A percentile compares a stretch with the other conserved stretches of the same genome.
Conservation (phyloP, 2,113 vertebrate genomes). For the Phylloscopus trochiloides region DNA sequence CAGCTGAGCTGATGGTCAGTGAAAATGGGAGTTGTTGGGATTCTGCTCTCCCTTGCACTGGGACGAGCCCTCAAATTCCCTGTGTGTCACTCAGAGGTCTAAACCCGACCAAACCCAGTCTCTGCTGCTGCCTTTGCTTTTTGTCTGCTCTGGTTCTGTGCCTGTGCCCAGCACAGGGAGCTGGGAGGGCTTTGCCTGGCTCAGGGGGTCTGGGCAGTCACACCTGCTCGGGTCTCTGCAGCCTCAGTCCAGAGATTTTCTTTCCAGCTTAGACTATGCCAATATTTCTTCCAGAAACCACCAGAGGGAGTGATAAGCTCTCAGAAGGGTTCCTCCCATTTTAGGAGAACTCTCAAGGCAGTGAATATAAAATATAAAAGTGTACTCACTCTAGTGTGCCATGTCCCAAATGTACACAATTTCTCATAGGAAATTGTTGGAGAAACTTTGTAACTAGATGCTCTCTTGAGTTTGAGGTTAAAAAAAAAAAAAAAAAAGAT, state of each 20-base stretch:
- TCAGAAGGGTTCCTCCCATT: not conserved
- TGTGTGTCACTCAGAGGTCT: not conserved
- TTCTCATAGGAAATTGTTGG: not conserved
- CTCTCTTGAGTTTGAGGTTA: not conserved
- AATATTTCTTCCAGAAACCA: constrained; percentile 1
- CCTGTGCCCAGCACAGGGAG: not conserved
- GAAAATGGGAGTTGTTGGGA: not conserved
- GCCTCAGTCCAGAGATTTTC: not conserved
- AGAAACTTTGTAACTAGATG: not conserved
- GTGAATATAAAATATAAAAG: not conserved
- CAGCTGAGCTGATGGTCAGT: not conserved
- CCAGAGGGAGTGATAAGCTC: constrained; percentile 38
- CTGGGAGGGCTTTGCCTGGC: not conserved
- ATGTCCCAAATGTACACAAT: not conserved
- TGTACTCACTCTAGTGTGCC: not conserved
- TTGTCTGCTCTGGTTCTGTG: not conserved
- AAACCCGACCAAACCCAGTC: not conserved
- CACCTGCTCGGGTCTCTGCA: not conserved
- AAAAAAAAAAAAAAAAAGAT: not conserved
- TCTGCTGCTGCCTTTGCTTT: not conserved
- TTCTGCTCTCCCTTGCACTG: not conserved
- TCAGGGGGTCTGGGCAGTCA: rapidly evolving
- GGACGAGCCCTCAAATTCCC: not conserved
- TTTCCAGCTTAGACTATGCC: not conserved
- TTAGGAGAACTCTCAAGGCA: not conserved